Percentiles rank a stretch among this genome's conserved stretches.
phyloP scores from a whole-genome alignment of 2,888 invertebrate species.

The Lymantria monacha region DNA sequence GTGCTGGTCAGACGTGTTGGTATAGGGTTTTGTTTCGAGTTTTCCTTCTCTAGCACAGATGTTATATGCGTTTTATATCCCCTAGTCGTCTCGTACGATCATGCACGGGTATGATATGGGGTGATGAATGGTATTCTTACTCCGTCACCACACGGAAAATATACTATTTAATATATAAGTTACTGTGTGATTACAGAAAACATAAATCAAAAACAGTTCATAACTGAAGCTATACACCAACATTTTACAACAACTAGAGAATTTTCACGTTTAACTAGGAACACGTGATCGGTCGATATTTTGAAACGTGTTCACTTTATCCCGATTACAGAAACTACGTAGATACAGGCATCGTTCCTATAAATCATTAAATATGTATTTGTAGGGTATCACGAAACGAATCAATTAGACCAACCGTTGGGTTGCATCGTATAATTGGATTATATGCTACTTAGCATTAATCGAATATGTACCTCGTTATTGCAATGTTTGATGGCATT shows the following conservation, averaged over 20 bases:
- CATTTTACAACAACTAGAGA: conserved; percentile 9
- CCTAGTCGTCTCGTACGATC: no score
- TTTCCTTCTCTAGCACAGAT: no score
- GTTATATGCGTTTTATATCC: no score
- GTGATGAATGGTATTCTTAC: no score
- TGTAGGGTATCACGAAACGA: conserved; percentile 1
- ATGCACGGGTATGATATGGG: no score
- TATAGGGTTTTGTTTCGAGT: no score
- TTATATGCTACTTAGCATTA: conserved; percentile 2
- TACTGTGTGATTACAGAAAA: not conserved
- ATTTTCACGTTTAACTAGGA: conserved; percentile 19
- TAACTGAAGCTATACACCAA: not conserved
- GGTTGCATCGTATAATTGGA: not conserved
- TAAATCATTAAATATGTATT: conserved; percentile 8
- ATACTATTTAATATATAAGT: not conserved
- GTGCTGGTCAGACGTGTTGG: no score
- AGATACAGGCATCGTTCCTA: conserved; percentile 1
- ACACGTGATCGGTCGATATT: conserved; percentile 16
- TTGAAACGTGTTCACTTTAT: conserved; percentile 8
- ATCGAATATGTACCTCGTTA: conserved; percentile 1
- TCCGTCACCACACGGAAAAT: no score
- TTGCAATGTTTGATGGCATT: no score
- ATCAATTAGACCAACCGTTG: conserved; percentile 11
- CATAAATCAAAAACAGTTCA: not conserved
- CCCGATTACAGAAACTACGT: not conserved